phyloP scores from a whole-genome alignment of 2,797 vertebrate species.

The Cyclura pinguis region DNA sequence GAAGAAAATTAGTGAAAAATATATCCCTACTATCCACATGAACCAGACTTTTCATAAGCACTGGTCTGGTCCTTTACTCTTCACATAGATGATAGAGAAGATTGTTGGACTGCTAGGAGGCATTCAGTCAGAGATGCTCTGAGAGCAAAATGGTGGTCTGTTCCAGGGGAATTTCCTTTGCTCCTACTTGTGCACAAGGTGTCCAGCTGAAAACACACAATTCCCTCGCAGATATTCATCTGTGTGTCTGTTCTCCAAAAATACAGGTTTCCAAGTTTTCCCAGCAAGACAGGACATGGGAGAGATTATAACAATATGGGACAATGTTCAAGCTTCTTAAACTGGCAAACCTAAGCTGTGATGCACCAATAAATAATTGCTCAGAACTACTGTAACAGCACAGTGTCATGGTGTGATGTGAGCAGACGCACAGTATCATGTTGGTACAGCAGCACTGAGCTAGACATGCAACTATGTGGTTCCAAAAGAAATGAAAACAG shows the following conservation, averaged over 20 bases:
- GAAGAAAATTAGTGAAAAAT: too few species aligned
- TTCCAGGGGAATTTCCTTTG: background rate
- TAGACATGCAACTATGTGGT: too few species aligned
- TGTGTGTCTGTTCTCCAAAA: background rate
- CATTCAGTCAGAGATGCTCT: background rate
- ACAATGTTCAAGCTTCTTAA: background rate
- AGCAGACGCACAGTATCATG: background rate
- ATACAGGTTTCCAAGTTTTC: background rate
- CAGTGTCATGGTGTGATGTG: background rate
- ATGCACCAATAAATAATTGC: background rate
- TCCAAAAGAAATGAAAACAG: background rate
- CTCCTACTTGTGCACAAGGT: background rate
- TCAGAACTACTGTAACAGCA: background rate
- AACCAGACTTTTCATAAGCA: background rate
- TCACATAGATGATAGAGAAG: background rate
- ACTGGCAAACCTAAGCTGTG: background rate
- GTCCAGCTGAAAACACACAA: background rate
- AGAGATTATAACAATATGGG: constrained; percentile 33
- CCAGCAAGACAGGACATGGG: constrained; percentile 6
- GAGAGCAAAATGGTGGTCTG: too few species aligned
- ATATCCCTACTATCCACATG: background rate
- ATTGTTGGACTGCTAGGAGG: background rate
- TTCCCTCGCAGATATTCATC: background rate
- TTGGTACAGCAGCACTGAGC: background rate
- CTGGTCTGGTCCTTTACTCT: background rate